Evolutionary conservation across 2,113 vertebrate genomes (phyloP).

Genomic region (Cynoglossus semilaevis): DNA sequence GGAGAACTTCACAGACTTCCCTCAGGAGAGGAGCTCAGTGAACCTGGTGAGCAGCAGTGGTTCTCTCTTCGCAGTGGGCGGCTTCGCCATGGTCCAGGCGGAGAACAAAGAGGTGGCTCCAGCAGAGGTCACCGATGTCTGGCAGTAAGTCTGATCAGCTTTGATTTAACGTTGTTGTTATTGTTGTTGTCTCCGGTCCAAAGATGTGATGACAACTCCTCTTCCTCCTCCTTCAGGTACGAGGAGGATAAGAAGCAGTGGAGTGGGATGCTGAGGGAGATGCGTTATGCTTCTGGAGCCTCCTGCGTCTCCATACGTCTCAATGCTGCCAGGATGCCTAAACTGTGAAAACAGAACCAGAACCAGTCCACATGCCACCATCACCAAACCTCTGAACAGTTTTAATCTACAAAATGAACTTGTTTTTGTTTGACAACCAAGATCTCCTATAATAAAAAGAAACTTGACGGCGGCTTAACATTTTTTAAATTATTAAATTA

Average conservation of each 20-base stretch:
- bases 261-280: slow-evolving; percentile 95
- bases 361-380: neutral
- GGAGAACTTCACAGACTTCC: slow-evolving; percentile 91
- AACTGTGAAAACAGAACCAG: slow-evolving; percentile 77
- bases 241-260: slow-evolving; percentile 97
- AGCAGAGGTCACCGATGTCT: slow-evolving; percentile 94
- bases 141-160: slow-evolving; percentile 89
- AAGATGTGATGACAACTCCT: neutral
- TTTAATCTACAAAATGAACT: no score
- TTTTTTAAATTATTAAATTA: no score
- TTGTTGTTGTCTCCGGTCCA: neutral
- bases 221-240: slow-evolving; percentile 73
- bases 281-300: slow-evolving; percentile 92
- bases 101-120: slow-evolving; percentile 93
- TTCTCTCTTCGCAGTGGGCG: slow-evolving; percentile 90
- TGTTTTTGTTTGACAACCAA: no score
- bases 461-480: no score
- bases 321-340: slow-evolving; percentile 92
- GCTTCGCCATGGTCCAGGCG: slow-evolving; percentile 91
- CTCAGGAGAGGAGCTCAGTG: slow-evolving; percentile 95
- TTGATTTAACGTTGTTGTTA: neutral
- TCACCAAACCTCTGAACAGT: neutral
- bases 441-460: no score
- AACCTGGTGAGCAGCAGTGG: slow-evolving; percentile 84
- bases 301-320: slow-evolving; percentile 89